Base-by-base conservation (phyloP, 53 echinoderm and acorn worm species). In the Luidia sarsii region DNA sequence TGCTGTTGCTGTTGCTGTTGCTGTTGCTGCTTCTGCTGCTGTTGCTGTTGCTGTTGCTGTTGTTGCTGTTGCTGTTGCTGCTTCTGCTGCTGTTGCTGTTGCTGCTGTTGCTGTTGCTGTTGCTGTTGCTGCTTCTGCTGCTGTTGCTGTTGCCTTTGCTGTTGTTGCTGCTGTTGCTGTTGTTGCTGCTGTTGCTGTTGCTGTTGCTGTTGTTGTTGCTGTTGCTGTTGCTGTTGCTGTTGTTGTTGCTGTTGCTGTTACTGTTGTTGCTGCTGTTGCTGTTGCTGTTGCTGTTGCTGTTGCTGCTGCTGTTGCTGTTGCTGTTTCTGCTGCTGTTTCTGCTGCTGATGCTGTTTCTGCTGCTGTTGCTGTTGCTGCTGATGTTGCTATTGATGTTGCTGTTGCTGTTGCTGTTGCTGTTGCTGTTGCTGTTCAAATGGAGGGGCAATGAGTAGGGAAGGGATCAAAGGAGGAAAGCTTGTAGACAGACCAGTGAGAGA, bases 151-250 rank as follows among this genome's bases (percentile, higher is more conserved):
- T 27, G 41, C 11, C 41, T 7, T 41, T 41, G 6, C 6, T 41
- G 11, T 11, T 41, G 41, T 41, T 41, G 41, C 11, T 41, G 41
- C 11, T 41, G 41, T 11, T 41, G 41, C 41, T 41, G 41, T 41
- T 7, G 41, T 41, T 41, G 41, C 41, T 41, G 41, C 41, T 7
- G 41, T 11, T 41, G 41, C 11, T 41, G 41, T 11, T 65, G 28
- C 35, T 65, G 22, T 23, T 56, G 22, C 28, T 56, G 16, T 56
- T 56, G 22, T 7, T 56, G 16, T 56, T 56, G 57, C 57, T 56
- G 57, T 18, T 27, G 7, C 57, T 56, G 57, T 18, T 56, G 57
- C 57, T 56, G 57, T 56, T 56, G 57, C 57, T 56, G 57, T 18
- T 56, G 57, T 18, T 56, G 18, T n/a, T 65, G 65, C 28, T 45